Base-by-base conservation (phyloP, 2,797 vertebrate species). In the Columba guinea region DNA sequence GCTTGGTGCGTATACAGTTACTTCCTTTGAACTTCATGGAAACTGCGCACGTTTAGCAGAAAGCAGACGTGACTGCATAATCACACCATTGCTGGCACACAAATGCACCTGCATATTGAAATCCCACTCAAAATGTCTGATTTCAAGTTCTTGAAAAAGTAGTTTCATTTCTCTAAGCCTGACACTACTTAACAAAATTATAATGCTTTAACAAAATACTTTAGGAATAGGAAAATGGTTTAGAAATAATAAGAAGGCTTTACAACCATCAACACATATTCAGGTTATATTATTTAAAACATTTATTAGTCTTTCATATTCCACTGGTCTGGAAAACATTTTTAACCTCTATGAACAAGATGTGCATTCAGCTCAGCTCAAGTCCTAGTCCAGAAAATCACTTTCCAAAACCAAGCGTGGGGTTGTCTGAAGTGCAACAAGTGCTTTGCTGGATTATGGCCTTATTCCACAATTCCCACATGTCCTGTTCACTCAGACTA, bases 291-390 rank as follows among this genome's bases (percentile, higher is more conserved):
- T 77, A 58, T 67, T 82, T 58, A 76, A 81, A 76, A 84, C 26
- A 24, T 95, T 96, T 89, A 95, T 94, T 95, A 51, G 53, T 65
- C 71, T 87, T 81, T n/a, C 28, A 52, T 63, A 59, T 74, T 68
- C 83, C 5, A n/a, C 65, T 49, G 27, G 24, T 90, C 75, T 77
- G 67, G 73, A 91, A 92, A 70, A 90, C 30, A 21, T 48, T 62
- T 90, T 92, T 48, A 79, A 84, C n/a, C 8, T 58, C 17, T 37
- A 3, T 4, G 27, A 71, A 48, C 5, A 46, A 52, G 46, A 79
- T 23, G 30, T 58, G 49, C 44, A 48, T 49, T 91, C 55, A n/a
- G 27, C 26, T 39, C 44, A 69, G 64, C 48, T 73, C 52, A 77
- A 44, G n/a, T 18, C 35, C 46, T 55, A 18, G 26, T 59, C 74